These are phyloP conservation scores for Drosophila malerkotliana DNA, from an alignment of 1,140 invertebrate species.

Conservation along the genomic window DNA sequence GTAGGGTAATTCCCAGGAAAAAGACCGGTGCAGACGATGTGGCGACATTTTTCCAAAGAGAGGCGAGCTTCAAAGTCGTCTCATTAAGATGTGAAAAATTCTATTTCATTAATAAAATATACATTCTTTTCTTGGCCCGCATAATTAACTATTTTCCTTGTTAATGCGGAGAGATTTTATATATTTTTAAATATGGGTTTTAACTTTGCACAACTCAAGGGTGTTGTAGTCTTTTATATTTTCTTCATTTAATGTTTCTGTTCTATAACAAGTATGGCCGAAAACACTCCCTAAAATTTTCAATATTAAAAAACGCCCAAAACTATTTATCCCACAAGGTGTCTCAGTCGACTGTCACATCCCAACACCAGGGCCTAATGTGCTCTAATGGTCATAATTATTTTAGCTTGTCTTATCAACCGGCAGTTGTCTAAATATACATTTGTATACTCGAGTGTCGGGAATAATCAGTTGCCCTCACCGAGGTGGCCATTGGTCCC, in stretches of 20 bases:
- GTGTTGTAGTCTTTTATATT: not conserved
- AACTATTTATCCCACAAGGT: slow-evolving; percentile 35
- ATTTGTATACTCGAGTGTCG: slow-evolving; percentile 58
- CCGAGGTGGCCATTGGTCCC: slow-evolving; percentile 70
- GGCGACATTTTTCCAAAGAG: slow-evolving; percentile 52
- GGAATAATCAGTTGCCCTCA: slow-evolving; percentile 60
- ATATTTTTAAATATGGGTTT: slow-evolving; percentile 3
- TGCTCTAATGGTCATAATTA: slow-evolving; percentile 77
- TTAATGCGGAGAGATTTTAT: slow-evolving; percentile 8
- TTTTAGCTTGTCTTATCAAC: slow-evolving; percentile 74
- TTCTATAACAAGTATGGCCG: too few species aligned
- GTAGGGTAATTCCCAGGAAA: slow-evolving; percentile 54
- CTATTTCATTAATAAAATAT: slow-evolving; percentile 46
- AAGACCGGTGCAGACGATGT: slow-evolving; percentile 52
- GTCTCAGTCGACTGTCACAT: slow-evolving; percentile 27
- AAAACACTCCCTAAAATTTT: slow-evolving; percentile 11
- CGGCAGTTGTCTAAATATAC: slow-evolving; percentile 62
- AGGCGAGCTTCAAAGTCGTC: slow-evolving; percentile 2
- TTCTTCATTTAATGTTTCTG: not conserved
- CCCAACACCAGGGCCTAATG: slow-evolving; percentile 55
- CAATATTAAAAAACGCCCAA: slow-evolving; percentile 1
- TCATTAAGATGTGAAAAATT: slow-evolving; percentile 53
- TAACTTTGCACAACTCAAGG: not conserved
- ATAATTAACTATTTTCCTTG: slow-evolving; percentile 34
- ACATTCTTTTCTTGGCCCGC: slow-evolving; percentile 22